These are phyloP conservation scores for Meteorus colon DNA, from an alignment of 2,888 invertebrate species.

Conservation along the genomic window DNA sequence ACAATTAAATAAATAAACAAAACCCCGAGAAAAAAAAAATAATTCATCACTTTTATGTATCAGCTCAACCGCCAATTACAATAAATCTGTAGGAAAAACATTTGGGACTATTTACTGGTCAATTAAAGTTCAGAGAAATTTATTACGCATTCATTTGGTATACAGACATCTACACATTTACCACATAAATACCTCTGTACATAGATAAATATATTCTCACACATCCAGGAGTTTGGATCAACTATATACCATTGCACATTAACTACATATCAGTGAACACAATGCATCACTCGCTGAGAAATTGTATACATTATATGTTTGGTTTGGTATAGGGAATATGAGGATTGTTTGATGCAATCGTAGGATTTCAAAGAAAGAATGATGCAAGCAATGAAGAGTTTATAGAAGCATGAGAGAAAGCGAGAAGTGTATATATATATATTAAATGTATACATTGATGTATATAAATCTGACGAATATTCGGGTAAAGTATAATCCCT, in stretches of 20 bases:
- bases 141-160: background rate
- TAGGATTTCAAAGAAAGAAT: constrained; percentile 18
- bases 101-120: background rate
- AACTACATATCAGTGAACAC: constrained; percentile 18
- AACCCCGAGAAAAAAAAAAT: background rate
- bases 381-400: background rate
- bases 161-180: background rate
- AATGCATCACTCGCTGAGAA: background rate
- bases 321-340: constrained; percentile 29
- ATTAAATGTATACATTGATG: background rate
- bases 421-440: constrained; percentile 19
- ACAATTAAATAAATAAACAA: background rate
- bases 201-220: background rate
- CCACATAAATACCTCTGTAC: background rate
- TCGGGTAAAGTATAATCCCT: constrained; percentile 39
- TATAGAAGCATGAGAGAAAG: background rate
- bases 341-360: constrained; percentile 34
- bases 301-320: constrained; percentile 16
- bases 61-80: background rate
- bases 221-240: background rate
- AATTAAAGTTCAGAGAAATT: background rate
- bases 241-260: background rate
- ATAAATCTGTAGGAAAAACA: background rate
- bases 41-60: background rate
- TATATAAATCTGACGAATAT: constrained; percentile 25